These are phyloP conservation scores for Drosophila macrospina DNA, from an alignment of 2,888 invertebrate species.

Conservation along the genomic window DNA sequence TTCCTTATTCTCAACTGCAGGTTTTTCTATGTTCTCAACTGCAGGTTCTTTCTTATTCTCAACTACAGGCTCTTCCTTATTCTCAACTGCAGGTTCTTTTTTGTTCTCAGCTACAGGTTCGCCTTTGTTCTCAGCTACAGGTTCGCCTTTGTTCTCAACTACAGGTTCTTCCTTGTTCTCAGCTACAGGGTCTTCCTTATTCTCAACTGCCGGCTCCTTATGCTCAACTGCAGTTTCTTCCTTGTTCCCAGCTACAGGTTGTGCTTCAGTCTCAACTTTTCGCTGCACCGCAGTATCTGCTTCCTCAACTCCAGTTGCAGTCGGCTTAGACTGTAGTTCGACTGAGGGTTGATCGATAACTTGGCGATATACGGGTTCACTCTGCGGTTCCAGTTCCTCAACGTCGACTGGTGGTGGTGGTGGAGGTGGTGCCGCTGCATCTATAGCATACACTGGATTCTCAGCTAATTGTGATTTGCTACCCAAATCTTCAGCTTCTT, in stretches of 20 bases:
- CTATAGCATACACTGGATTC: constrained; percentile 23
- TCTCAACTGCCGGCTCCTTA: no score
- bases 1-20: not conserved
- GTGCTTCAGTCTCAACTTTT: no score
- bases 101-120: no score
- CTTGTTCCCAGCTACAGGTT: constrained; percentile 4
- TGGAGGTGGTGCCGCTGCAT: constrained; percentile 46
- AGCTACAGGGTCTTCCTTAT: not conserved
- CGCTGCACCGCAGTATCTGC: constrained; percentile 4
- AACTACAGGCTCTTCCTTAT: not conserved
- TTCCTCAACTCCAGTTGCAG: not conserved
- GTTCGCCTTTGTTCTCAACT: no score
- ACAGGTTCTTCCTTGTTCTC: not conserved
- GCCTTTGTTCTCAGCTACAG: no score
- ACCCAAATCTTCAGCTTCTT: constrained; percentile 48
- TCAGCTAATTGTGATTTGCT: constrained; percentile 9
- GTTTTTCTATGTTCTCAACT: not conserved
- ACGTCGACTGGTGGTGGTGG: constrained; percentile 64
- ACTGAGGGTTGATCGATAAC: not conserved
- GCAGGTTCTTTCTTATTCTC: not conserved
- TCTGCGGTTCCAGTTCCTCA: not conserved
- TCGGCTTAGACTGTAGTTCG: no score
- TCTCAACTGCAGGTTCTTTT: not conserved
- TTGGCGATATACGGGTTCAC: not conserved
- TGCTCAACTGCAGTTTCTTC: no score